Conservation (phyloP, 2,888 invertebrate species). For the Eupithecia dodoneata region DNA sequence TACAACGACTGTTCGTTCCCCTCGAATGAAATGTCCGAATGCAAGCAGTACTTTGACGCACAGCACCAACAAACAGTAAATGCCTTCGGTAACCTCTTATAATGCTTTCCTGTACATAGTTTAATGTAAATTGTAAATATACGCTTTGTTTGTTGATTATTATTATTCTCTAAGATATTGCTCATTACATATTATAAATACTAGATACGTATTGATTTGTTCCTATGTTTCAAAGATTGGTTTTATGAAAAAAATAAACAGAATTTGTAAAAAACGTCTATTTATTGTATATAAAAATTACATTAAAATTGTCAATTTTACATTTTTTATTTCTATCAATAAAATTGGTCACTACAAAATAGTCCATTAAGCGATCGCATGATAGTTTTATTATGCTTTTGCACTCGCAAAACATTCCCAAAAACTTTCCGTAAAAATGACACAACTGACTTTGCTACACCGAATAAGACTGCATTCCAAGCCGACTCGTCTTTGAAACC, state of each 20-base stretch:
- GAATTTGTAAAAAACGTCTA: conserved; percentile 82
- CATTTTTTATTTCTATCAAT: conserved; percentile 76
- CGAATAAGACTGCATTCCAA: conserved; percentile 49
- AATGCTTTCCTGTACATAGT: conserved; percentile 60
- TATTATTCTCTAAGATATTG: conserved; percentile 48
- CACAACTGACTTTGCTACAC: conserved; percentile 52
- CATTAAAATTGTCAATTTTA: conserved; percentile 84
- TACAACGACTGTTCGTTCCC: conserved; percentile 72
- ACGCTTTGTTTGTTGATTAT: conserved; percentile 48
- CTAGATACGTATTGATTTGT: conserved; percentile 49
- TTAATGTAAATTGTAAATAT: conserved; percentile 53
- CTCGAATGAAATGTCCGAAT: conserved; percentile 61
- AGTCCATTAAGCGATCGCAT: conserved; percentile 80
- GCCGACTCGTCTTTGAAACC: conserved; percentile 49
- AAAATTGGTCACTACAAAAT: conserved; percentile 84
- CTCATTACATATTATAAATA: conserved; percentile 43
- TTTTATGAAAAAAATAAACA: conserved; percentile 62
- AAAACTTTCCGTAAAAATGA: conserved; percentile 51
- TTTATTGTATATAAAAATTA: conserved; percentile 85
- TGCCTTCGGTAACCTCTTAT: conserved; percentile 70
- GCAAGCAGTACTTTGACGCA: conserved; percentile 71
- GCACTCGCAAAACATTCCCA: conserved; percentile 67
- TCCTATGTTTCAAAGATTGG: conserved; percentile 61
- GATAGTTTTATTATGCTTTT: conserved; percentile 74
- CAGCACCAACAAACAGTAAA: conserved; percentile 68